phyloP scores from a whole-genome alignment of 2,888 invertebrate species.

The Tuta absoluta region DNA sequence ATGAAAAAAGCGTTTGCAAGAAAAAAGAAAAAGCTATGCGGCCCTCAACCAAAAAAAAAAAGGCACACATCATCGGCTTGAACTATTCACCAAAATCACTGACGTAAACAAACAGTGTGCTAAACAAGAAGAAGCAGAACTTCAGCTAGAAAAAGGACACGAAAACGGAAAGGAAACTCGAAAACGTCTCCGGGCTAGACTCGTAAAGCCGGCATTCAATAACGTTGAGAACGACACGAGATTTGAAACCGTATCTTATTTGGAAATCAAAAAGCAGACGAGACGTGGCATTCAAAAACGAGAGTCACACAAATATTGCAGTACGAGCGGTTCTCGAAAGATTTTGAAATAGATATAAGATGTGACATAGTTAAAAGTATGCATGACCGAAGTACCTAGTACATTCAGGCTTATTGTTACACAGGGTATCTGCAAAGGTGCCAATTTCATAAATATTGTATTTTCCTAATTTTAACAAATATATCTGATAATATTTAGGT shows the following conservation, averaged over 20 bases:
- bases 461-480: too few species aligned
- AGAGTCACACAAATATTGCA: constrained; percentile 45
- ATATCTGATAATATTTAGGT: too few species aligned
- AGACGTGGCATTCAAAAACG: constrained; percentile 53
- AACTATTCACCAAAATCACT: constrained; percentile 2
- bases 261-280: constrained; percentile 62
- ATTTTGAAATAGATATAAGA: neutral
- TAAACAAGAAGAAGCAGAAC: constrained; percentile 16
- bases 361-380: neutral
- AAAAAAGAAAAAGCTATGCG: too few species aligned
- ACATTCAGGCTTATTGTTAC: too few species aligned
- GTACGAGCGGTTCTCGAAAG: constrained; percentile 41
- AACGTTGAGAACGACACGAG: constrained; percentile 47
- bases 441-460: too few species aligned
- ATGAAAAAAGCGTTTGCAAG: too few species aligned
- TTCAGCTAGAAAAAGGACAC: constrained; percentile 11
- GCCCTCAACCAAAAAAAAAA: too few species aligned
- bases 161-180: constrained; percentile 6
- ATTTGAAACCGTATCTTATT: constrained; percentile 69
- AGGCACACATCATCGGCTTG: neutral
- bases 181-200: constrained; percentile 31
- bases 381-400: too few species aligned
- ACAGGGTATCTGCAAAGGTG: too few species aligned
- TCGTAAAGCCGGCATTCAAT: constrained; percentile 41
- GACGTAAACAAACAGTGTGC: constrained; percentile 11